phyloP scores from a whole-genome alignment of 2,888 invertebrate genomes.

The Ligdia adustata region DNA sequence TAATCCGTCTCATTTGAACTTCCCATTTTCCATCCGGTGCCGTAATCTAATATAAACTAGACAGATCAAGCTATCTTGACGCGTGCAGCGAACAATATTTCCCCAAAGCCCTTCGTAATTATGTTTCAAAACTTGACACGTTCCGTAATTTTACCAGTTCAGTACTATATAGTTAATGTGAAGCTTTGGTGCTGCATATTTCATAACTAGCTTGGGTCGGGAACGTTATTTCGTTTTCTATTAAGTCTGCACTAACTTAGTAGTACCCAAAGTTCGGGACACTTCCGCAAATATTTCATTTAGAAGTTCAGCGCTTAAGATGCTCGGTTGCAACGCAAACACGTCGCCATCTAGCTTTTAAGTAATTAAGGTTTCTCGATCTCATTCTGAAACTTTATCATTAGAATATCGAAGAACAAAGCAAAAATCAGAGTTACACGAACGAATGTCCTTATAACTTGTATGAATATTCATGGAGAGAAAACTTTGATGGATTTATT shows the following conservation, averaged over 20 bases:
- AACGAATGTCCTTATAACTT: conserved; percentile 31
- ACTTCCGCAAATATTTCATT: conserved; percentile 42
- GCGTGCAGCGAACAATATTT: conserved; percentile 21
- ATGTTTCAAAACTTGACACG: conserved; percentile 24
- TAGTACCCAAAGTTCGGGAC: conserved; percentile 40
- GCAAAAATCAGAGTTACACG: conserved; percentile 40
- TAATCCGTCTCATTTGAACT: conserved; percentile 25
- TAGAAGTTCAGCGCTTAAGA: conserved; percentile 35
- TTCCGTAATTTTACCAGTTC: conserved; percentile 25
- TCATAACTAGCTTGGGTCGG: conserved; percentile 10
- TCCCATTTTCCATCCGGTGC: conserved; percentile 16
- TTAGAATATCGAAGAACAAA: conserved; percentile 21
- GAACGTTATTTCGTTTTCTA: conserved; percentile 34
- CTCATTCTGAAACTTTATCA: conserved; percentile 19
- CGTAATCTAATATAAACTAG: conserved; percentile 29
- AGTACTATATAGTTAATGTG: conserved; percentile 20
- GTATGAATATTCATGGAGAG: conserved; percentile 61
- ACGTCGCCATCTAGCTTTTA: conserved; percentile 29
- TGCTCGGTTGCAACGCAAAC: conserved; percentile 32
- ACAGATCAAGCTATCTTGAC: conserved; percentile 20
- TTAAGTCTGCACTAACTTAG: conserved; percentile 39
- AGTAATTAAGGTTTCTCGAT: conserved; percentile 20
- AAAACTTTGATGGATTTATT: conserved; percentile 68
- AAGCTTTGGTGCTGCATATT: conserved; percentile 25
- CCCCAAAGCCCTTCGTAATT: conserved; percentile 20